Conservation (phyloP, 2,113 vertebrate genomes). For the Erpornis zantholeuca region DNA sequence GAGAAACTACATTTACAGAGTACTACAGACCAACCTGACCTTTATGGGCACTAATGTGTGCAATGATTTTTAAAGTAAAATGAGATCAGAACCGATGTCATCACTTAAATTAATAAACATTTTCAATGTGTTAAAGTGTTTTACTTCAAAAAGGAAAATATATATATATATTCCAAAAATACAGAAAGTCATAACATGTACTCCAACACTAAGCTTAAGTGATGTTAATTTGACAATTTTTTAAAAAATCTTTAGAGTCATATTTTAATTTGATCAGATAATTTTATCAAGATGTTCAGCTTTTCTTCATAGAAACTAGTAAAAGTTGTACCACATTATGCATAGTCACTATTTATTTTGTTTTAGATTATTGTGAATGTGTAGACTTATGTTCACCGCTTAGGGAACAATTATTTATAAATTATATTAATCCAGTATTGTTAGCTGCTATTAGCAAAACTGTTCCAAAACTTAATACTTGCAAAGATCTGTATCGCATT, state of each 20-base stretch:
- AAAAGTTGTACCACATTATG: conserved; percentile 68
- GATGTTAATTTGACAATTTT: conserved; percentile 72
- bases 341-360: conserved; percentile 80
- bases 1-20: conserved; percentile 55
- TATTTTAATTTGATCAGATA: conserved; percentile 71
- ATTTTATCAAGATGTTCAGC: conserved; percentile 70
- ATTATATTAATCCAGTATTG: conserved; percentile 77
- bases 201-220: conserved; percentile 66
- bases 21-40: conserved; percentile 71
- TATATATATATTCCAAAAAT: conserved; percentile 27
- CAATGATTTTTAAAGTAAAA: conserved; percentile 65
- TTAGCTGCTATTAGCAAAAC: conserved; percentile 75
- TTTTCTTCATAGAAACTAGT: conserved; percentile 71
- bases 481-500: conserved; percentile 73
- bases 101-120: conserved; percentile 64
- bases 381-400: conserved; percentile 74
- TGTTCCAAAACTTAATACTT: conserved; percentile 73
- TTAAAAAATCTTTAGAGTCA: conserved; percentile 32
- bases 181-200: conserved; percentile 18
- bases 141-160: conserved; percentile 67
- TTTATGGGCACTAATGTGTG: conserved; percentile 60
- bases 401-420: conserved; percentile 83
- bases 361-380: conserved; percentile 74
- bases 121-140: conserved; percentile 64
- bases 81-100: conserved; percentile 68